phyloP scores from a whole-genome alignment of 2,888 invertebrate genomes.

The Cabera pusaria region DNA sequence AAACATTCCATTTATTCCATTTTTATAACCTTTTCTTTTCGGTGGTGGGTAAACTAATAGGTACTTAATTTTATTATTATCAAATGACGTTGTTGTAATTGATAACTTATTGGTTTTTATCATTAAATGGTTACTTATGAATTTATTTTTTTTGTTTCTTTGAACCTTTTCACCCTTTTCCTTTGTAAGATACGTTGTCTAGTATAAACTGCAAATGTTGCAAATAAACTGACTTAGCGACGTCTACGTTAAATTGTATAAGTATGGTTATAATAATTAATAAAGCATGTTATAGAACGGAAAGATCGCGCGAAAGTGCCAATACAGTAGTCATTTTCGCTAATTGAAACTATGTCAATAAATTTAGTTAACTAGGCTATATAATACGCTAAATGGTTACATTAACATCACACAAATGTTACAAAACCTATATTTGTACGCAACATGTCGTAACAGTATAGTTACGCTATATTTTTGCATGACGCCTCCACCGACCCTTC shows the following conservation, averaged over 20 bases:
- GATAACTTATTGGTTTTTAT: conserved; percentile 63
- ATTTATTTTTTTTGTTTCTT: conserved; percentile 46
- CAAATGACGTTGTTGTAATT: conserved; percentile 55
- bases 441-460: conserved; percentile 38
- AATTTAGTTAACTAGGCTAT: conserved; percentile 29
- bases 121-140: conserved; percentile 71
- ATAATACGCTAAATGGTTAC: conserved; percentile 22
- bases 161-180: conserved; percentile 38
- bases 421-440: conserved; percentile 57
- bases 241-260: neutral
- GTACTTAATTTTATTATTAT: conserved; percentile 59
- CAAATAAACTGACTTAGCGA: neutral
- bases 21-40: conserved; percentile 35
- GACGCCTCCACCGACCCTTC: conserved; percentile 71
- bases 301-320: conserved; percentile 53
- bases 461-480: conserved; percentile 72
- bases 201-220: neutral
- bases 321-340: conserved; percentile 60
- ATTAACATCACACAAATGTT: conserved; percentile 25
- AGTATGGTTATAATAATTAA: conserved; percentile 21
- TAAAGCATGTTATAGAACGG: conserved; percentile 34
- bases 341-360: conserved; percentile 61
- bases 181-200: conserved; percentile 18
- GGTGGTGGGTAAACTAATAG: conserved; percentile 59
- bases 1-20: conserved; percentile 39